Percentiles rank a stretch among this genome's conserved stretches.
Conservation (phyloP, 1,140 invertebrate genomes). For the Lucilia cuprina region DNA sequence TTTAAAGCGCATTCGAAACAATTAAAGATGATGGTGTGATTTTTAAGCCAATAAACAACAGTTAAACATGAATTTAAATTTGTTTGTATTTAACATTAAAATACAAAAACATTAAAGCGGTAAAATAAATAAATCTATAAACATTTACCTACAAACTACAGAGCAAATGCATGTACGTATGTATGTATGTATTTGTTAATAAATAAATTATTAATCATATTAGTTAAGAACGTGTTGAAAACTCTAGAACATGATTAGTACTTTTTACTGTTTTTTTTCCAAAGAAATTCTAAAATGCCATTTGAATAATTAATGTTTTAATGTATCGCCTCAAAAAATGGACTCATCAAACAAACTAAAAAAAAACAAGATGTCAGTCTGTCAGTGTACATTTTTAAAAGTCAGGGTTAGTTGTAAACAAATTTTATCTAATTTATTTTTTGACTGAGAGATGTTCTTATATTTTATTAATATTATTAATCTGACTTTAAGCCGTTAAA, state of each 20-base stretch:
- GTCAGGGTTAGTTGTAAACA: no score
- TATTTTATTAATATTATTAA: no score
- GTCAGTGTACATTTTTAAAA: no score
- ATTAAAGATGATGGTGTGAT: not conserved
- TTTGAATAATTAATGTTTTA: not conserved
- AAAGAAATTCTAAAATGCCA: not conserved
- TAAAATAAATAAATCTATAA: not conserved
- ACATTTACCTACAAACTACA: not conserved
- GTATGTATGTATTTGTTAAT: not conserved
- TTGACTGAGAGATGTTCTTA: no score
- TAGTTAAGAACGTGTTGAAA: not conserved
- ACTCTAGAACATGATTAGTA: not conserved
- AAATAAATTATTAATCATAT: not conserved
- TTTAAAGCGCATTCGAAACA: not conserved
- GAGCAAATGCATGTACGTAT: not conserved
- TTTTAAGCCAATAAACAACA: not conserved
- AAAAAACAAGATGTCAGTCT: no score
- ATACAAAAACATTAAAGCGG: not conserved
- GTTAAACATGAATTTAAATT: not conserved
- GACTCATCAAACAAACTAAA: no score
- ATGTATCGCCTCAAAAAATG: no score
- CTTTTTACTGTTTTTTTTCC: not conserved
- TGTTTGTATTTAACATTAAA: no score
- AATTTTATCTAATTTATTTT: no score
- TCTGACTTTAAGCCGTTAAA: no score